Percentiles rank a stretch among this genome's conserved stretches.
Conservation (phyloP, 2,888 invertebrate genomes). For the Cheilosia urbana region DNA sequence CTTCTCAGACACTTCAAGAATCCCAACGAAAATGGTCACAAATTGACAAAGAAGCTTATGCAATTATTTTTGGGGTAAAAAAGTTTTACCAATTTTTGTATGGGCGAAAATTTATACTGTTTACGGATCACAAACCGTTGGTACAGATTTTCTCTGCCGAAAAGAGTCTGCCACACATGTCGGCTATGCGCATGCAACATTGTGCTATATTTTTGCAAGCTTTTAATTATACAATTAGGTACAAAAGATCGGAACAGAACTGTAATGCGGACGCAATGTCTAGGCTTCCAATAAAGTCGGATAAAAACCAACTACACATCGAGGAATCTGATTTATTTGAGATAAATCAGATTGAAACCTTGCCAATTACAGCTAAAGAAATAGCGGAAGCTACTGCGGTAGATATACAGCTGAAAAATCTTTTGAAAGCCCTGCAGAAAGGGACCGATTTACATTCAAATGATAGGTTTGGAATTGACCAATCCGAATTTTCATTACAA, state of each 20-base stretch:
- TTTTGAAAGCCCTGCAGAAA: background rate
- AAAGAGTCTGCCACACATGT: constrained; percentile 20
- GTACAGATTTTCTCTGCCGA: background rate
- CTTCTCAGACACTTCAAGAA: too few species aligned
- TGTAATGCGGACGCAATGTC: background rate
- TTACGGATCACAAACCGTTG: too few species aligned
- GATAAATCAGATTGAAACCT: constrained; percentile 6
- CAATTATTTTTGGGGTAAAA: too few species aligned
- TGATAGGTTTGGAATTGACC: constrained; percentile 1
- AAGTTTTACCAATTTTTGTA: too few species aligned
- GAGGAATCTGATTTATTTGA: constrained; percentile 10
- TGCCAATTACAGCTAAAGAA: background rate
- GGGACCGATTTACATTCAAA: background rate
- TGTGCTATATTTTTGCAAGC: constrained; percentile 14
- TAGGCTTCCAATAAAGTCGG: too few species aligned
- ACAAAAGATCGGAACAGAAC: background rate
- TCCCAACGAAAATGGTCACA: background rate
- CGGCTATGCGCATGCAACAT: constrained; percentile 20
- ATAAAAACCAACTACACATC: background rate
- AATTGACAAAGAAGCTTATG: too few species aligned
- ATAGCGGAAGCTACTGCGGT: background rate
- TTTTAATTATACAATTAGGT: constrained; percentile 3
- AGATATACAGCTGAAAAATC: background rate
- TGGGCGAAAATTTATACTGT: too few species aligned
- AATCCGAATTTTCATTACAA: constrained; percentile 9